phyloP scores from a whole-genome alignment of 2,113 vertebrate species.

The Orycteropus afer region DNA sequence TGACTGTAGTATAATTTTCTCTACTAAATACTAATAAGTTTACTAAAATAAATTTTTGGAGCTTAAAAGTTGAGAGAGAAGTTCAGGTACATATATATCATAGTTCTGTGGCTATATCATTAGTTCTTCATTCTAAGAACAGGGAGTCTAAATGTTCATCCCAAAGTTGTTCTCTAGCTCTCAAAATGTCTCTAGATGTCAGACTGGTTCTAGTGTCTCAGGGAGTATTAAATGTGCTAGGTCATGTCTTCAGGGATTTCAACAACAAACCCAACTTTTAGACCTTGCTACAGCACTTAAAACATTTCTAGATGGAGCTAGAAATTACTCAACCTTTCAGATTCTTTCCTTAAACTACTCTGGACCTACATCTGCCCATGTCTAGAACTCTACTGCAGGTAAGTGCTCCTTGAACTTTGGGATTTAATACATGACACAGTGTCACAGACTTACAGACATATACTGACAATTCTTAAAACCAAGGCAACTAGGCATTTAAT shows the following conservation, averaged over 20 bases:
- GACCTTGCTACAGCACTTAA: neutral
- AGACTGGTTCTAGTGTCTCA: neutral
- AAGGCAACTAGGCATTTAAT: neutral
- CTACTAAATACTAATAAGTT: neutral
- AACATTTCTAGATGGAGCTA: neutral
- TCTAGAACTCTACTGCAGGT: neutral
- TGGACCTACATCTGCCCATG: neutral
- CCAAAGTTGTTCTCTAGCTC: neutral
- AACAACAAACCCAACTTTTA: neutral
- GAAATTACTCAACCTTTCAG: conserved; percentile 2
- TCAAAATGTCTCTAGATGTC: neutral
- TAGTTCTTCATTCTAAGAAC: neutral
- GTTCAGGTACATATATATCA: no score
- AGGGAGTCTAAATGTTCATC: neutral
- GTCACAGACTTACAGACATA: neutral
- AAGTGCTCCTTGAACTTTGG: neutral
- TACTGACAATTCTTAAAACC: neutral
- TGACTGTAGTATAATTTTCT: neutral
- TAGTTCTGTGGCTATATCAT: neutral
- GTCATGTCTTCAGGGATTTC: conserved; percentile 42
- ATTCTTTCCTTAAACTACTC: neutral
- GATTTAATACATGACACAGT: neutral
- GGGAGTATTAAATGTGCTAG: neutral
- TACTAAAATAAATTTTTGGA: neutral
- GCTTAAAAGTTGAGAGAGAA: neutral